These are phyloP conservation scores for Macquaria ambigua DNA, from an alignment of 2,113 vertebrate species.

Conservation along the genomic window DNA sequence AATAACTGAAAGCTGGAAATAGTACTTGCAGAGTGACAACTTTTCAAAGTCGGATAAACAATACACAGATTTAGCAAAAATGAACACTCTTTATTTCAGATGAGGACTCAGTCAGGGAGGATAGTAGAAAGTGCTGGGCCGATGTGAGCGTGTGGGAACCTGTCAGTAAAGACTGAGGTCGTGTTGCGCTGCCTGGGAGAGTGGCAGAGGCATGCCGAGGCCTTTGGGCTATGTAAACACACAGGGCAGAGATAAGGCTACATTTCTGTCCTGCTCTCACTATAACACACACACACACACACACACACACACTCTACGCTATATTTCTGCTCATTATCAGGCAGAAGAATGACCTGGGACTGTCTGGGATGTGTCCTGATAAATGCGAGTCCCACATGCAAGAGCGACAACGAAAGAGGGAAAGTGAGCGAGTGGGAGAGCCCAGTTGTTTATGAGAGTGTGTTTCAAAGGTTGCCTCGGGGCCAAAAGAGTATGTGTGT, in stretches of 20 bases:
- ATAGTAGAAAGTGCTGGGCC: conserved; percentile 45
- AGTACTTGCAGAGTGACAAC: not conserved
- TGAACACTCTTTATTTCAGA: not conserved
- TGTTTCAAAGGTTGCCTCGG: conserved; percentile 18
- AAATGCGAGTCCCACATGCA: not conserved
- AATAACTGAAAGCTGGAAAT: conserved; percentile 4
- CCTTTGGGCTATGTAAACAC: conserved; percentile 77
- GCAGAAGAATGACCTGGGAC: conserved; percentile 1
- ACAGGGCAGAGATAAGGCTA: conserved; percentile 54
- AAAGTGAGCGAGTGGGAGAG: conserved; percentile 3
- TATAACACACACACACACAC: not conserved
- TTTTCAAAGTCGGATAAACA: not conserved
- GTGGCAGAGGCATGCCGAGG: conserved; percentile 66
- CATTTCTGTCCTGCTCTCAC: conserved; percentile 36
- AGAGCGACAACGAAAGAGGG: not conserved
- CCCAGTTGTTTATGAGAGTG: not conserved
- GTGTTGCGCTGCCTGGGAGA: conserved; percentile 62
- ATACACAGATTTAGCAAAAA: not conserved
- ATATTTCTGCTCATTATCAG: conserved; percentile 13
- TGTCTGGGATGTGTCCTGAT: not conserved
- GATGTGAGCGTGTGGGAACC: conserved; percentile 74
- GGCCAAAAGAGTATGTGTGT: conserved; percentile 4
- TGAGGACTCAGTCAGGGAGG: conserved; percentile 8
- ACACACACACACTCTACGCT: no score
- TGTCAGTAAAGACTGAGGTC: conserved; percentile 66